These are phyloP conservation scores for Tachina lurida DNA, from an alignment of 2,888 invertebrate genomes.

Conservation along the genomic window DNA sequence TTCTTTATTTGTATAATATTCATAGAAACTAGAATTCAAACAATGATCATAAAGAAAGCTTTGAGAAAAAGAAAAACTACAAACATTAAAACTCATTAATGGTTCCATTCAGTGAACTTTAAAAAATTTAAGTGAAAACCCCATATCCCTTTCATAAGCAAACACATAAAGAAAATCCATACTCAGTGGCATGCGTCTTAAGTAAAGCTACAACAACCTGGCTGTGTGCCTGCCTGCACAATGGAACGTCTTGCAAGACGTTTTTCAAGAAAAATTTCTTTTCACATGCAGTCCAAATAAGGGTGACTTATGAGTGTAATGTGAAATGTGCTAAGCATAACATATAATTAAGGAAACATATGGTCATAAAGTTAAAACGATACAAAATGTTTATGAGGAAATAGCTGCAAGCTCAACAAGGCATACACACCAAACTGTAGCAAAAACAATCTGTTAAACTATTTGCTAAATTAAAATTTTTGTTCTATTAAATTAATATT, in stretches of 20 bases:
- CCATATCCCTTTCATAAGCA: constrained; percentile 13
- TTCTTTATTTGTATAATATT: constrained; percentile 23
- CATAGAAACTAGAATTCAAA: constrained; percentile 14
- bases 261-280: constrained; percentile 56
- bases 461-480: neutral
- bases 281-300: constrained; percentile 24
- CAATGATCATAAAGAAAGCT: constrained; percentile 48
- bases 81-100: constrained; percentile 3
- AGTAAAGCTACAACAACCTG: constrained; percentile 34
- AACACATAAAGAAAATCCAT: constrained; percentile 43
- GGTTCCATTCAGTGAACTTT: constrained; percentile 61
- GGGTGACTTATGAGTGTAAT: constrained; percentile 39
- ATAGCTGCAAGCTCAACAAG: neutral
- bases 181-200: constrained; percentile 64
- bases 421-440: no score
- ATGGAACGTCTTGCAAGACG: constrained; percentile 51
- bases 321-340: constrained; percentile 48
- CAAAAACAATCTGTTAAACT: constrained; percentile 48
- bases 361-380: constrained; percentile 43
- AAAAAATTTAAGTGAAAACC: constrained; percentile 18
- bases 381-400: neutral
- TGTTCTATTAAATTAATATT: neutral
- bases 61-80: constrained; percentile 2
- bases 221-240: neutral
- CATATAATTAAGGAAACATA: constrained; percentile 59